Evolutionary conservation across 2,113 vertebrate genomes (phyloP).

Genomic region (Hemicordylus capensis): DNA sequence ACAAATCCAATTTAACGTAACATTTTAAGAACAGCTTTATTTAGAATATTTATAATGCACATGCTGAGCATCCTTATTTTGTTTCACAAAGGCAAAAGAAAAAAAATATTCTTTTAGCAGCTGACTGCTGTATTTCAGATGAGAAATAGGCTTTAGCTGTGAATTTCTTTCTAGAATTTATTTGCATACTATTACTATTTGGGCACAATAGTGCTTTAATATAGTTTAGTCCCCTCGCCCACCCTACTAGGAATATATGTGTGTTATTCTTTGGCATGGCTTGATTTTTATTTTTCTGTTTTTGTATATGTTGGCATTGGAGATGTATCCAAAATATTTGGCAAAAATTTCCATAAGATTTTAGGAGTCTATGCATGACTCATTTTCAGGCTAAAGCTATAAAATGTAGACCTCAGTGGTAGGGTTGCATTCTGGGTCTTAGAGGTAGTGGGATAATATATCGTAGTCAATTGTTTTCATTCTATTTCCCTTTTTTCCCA

Average conservation of each 20-base stretch:
- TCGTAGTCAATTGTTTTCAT: neutral
- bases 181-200: constrained; percentile 26
- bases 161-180: constrained; percentile 15
- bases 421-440: neutral
- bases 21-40: constrained; percentile 58
- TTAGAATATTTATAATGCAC: constrained; percentile 34
- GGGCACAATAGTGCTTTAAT: neutral
- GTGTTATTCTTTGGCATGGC: neutral
- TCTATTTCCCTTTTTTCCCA: neutral
- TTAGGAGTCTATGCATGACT: neutral
- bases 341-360: neutral
- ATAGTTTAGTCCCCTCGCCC: neutral
- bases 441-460: neutral
- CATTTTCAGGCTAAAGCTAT: neutral
- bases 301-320: neutral
- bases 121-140: constrained; percentile 36
- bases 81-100: constrained; percentile 14
- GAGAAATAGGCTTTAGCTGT: constrained; percentile 10
- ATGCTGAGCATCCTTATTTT: constrained; percentile 36
- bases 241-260: no score
- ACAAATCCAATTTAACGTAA: constrained; percentile 55
- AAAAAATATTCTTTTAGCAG: constrained; percentile 29
- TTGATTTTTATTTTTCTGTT: neutral
- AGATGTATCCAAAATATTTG: neutral
- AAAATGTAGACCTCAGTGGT: neutral